A percentile compares a stretch with the other conserved stretches of the same genome.
phyloP scores from a whole-genome alignment of 2,888 invertebrate genomes.

The Polyploca ridens region DNA sequence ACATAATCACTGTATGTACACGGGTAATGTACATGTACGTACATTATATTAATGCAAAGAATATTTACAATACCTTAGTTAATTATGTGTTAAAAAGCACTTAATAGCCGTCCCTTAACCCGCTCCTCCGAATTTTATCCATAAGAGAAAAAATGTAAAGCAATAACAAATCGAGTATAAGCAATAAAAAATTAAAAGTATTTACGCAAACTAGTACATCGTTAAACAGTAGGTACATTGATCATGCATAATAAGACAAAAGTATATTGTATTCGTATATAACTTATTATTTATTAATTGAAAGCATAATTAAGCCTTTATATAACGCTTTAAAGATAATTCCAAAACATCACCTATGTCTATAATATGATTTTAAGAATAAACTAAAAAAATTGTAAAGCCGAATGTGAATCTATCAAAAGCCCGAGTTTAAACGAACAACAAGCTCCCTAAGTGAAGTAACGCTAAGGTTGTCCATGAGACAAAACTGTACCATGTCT shows the following conservation, averaged over 20 bases:
- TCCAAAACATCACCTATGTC: slow-evolving; percentile 46
- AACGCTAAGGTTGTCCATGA: slow-evolving; percentile 60
- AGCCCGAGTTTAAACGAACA: slow-evolving; percentile 61
- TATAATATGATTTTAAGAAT: slow-evolving; percentile 38
- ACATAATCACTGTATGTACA: slow-evolving; percentile 72
- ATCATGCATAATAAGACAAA: slow-evolving; percentile 41
- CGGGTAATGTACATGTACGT: slow-evolving; percentile 65
- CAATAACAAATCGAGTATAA: slow-evolving; percentile 38
- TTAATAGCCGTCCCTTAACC: slow-evolving; percentile 65
- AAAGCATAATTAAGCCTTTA: slow-evolving; percentile 29
- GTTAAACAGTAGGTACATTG: slow-evolving; percentile 34
- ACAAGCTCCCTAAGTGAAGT: slow-evolving; percentile 62
- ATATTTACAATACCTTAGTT: slow-evolving; percentile 78
- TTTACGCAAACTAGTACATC: slow-evolving; percentile 38
- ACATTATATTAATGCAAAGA: slow-evolving; percentile 72
- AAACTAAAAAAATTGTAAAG: slow-evolving; percentile 41
- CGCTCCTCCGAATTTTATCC: slow-evolving; percentile 48
- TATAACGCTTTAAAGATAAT: slow-evolving; percentile 41
- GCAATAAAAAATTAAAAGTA: slow-evolving; percentile 30
- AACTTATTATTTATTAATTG: slow-evolving; percentile 39
- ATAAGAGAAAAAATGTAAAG: slow-evolving; percentile 40
- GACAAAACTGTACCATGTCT: slow-evolving; percentile 59
- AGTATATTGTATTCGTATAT: slow-evolving; percentile 33
- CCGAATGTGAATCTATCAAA: slow-evolving; percentile 55
- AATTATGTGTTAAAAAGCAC: slow-evolving; percentile 74